These are phyloP conservation scores for Pluvialis apricaria DNA, from an alignment of 2,113 vertebrate species.

Conservation along the genomic window DNA sequence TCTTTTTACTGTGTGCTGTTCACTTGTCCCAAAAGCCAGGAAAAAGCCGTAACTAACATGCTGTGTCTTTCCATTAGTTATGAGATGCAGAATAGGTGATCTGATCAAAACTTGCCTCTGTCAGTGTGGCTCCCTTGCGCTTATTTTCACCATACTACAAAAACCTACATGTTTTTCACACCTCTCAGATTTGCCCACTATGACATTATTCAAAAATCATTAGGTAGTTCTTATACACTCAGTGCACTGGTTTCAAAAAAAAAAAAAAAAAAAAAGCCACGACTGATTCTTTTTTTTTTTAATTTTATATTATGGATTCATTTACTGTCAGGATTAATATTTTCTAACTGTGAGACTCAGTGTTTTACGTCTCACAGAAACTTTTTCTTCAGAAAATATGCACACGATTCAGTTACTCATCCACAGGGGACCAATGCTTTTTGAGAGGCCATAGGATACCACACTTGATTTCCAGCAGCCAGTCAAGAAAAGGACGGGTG, in stretches of 20 bases:
- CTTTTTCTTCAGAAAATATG: not conserved
- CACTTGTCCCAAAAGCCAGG: not conserved
- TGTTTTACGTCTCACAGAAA: not conserved
- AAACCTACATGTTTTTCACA: not conserved
- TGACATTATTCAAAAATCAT: not conserved
- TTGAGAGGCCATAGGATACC: not conserved
- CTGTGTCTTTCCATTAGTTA: not conserved
- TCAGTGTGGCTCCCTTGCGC: rapidly evolving
- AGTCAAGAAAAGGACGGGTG: not conserved
- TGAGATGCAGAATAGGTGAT: not conserved
- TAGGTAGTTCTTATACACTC: not conserved
- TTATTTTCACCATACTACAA: not conserved
- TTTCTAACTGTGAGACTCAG: not conserved
- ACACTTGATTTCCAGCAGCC: not conserved
- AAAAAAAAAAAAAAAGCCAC: no score
- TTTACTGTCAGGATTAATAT: not conserved
- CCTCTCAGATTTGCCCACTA: not conserved
- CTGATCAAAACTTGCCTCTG: not conserved
- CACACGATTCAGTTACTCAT: not conserved
- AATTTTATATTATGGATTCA: not conserved
- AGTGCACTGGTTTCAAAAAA: not conserved
- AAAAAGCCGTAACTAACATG: not conserved
- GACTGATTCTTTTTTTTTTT: not conserved
- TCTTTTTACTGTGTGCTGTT: not conserved
- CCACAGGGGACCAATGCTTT: not conserved